These are phyloP conservation scores for Papilio dardanus DNA, from an alignment of 1,140 invertebrate species.

Conservation along the genomic window DNA sequence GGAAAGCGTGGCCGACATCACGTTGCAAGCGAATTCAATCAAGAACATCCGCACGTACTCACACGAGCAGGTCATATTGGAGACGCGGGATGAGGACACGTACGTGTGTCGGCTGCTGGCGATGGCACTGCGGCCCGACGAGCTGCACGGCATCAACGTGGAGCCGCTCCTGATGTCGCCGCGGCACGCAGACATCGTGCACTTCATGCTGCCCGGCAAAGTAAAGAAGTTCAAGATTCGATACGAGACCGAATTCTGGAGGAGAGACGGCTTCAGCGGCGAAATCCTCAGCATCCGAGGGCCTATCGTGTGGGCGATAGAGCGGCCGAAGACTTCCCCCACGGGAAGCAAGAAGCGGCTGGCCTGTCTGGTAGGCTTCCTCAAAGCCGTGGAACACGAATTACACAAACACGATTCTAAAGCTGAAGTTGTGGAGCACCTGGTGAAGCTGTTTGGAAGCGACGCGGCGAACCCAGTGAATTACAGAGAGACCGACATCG, in stretches of 20 bases:
- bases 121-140: slow-evolving; percentile 70
- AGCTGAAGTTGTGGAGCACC: slow-evolving; percentile 62
- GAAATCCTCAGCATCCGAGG: slow-evolving; percentile 71
- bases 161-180: slow-evolving; percentile 59
- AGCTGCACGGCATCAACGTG: slow-evolving; percentile 60
- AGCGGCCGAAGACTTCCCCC: slow-evolving; percentile 59
- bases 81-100: slow-evolving; percentile 65
- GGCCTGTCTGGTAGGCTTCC: slow-evolving; percentile 62
- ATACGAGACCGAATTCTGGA: slow-evolving; percentile 69
- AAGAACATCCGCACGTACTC: slow-evolving; percentile 66
- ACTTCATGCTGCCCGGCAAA: slow-evolving; percentile 53
- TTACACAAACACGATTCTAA: slow-evolving; percentile 45
- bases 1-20: slow-evolving; percentile 67
- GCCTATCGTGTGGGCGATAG: slow-evolving; percentile 74
- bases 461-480: slow-evolving; percentile 57
- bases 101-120: slow-evolving; percentile 72
- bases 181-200: slow-evolving; percentile 45
- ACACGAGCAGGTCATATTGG: slow-evolving; percentile 66
- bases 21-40: slow-evolving; percentile 57
- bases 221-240: slow-evolving; percentile 65
- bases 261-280: slow-evolving; percentile 63
- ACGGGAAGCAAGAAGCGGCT: slow-evolving; percentile 56
- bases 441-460: slow-evolving; percentile 66
- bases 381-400: slow-evolving; percentile 51
- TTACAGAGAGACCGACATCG: slow-evolving; percentile 64